Base-by-base conservation (phyloP, 2,888 invertebrate species). In the Atherix ibis region DNA sequence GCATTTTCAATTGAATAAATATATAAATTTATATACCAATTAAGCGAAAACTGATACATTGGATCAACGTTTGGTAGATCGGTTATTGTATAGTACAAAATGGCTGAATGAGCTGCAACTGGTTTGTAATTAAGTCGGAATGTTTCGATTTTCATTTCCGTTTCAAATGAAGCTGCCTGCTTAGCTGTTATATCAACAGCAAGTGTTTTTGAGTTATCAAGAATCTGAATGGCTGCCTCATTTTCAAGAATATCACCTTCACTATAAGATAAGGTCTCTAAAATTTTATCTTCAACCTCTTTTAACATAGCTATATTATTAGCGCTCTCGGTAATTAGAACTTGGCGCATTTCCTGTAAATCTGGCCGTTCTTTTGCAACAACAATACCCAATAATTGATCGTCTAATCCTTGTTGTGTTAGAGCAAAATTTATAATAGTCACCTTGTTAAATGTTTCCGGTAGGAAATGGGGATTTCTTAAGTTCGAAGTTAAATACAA, bases 11-110 rank as follows among this genome's bases (percentile, higher is more conserved):
- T 60, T 6, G 61, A 61, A 36, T 50, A 57, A 44, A 54, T 49
- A 29, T 62, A 62, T 32, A 91, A 73, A 41, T 73, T 72, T 46
- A 87, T 76, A 53, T 88, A 92, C 91, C 91, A 92, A 49, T 81
- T 82, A 13, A 92, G 65, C 0, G 91, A 91, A 58, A 89, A 92
- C 57, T 91, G 91, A 59, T 92, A 92, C 91, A 92, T 92, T 10
- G 87, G 87, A 57, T 92, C 89, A 17, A 92, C 77, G 48, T 75
- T 77, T 27, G 87, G 77, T 53, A 92, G 66, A 52, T 89, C 88
- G 1, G 78, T 76, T 9, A 89, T 68, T 31, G 87, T 87, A 63
- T 91, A 89, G 63, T 85, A 91, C 28, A 91, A 59, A 41, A 87
- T 79, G 43, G 88, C 81, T 0, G 85, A 84, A 40, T 88, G 75